These are phyloP conservation scores for Drosophila recens DNA, from an alignment of 2,888 invertebrate genomes.

Conservation along the genomic window DNA sequence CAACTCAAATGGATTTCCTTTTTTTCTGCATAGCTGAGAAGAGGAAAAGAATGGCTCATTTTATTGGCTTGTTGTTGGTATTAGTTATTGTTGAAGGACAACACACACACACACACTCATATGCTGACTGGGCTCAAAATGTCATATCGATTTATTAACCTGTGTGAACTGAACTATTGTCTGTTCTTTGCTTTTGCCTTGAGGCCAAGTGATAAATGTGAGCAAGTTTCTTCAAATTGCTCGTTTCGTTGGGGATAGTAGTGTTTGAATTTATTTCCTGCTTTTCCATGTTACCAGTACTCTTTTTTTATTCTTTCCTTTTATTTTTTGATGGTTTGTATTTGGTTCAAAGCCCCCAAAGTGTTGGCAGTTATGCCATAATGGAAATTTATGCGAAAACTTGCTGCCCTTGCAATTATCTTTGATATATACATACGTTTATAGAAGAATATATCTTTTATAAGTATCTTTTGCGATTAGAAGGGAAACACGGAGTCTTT, in stretches of 20 bases:
- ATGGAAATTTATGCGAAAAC: constrained; percentile 76
- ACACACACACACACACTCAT: constrained; percentile 16
- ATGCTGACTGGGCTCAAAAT: constrained; percentile 59
- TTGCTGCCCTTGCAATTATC: constrained; percentile 68
- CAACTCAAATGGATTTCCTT: constrained; percentile 26
- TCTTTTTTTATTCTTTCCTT: constrained; percentile 43
- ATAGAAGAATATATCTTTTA: constrained; percentile 2
- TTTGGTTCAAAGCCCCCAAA: constrained; percentile 35
- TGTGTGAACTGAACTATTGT: constrained; percentile 82
- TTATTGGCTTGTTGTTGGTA: constrained; percentile 72
- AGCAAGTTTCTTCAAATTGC: constrained; percentile 71
- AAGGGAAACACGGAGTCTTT: not conserved
- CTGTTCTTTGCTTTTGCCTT: constrained; percentile 15
- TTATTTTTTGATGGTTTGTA: constrained; percentile 30
- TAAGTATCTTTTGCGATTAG: not conserved
- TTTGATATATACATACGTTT: constrained; percentile 46
- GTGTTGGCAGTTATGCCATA: constrained; percentile 66
- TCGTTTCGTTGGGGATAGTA: constrained; percentile 64
- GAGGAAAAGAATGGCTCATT: constrained; percentile 68
- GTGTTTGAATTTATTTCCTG: constrained; percentile 74
- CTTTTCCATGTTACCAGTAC: constrained; percentile 9
- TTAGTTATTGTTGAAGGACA: constrained; percentile 30
- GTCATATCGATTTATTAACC: constrained; percentile 82
- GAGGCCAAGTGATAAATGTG: constrained; percentile 66
- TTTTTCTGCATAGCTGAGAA: constrained; percentile 22